Evolutionary conservation across 2,797 vertebrate species (phyloP), one percentile per base, ranked within the genome.

Genomic region (Ctenochaetus hawaiiensis): DNA sequence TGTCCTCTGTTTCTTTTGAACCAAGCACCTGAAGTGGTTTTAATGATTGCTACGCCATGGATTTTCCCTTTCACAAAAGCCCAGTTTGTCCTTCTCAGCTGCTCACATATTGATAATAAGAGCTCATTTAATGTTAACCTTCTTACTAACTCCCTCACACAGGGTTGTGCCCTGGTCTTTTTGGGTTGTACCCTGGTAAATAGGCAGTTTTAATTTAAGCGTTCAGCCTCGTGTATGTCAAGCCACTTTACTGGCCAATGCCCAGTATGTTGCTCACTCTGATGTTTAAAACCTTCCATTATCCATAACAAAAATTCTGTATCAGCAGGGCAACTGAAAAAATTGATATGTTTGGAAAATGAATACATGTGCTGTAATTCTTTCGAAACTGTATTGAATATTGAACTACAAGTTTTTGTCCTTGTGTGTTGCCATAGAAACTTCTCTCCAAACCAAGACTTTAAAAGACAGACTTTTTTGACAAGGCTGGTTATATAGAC

Each of bases 81-180:
- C 43, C 39, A 14, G 68, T 88, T 86, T 82, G 85, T 87, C 90
- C 75, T 80, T 68, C 76, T 68, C 60, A 75, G 81, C 80, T 65
- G 63, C 75, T 75, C 70, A 57, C 62, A 73, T 37, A 37, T 65
- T 77, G 74, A 89, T 84, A 86, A 60, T 81, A 77, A 59, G 71
- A 84, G 62, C 77, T 85, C 58, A 75, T 83, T 41, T 80, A 82
- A 87, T 78, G 67, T 82, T 78, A 87, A 86, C 54, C 63, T 62
- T 52, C 54, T 45, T 59, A 62, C 51, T 20, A 44, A 39, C 20
- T 49, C 60, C 78, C 59, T 52, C 60, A 6, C 23, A 41, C 30
- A 59, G 26, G 9, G 18, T 47, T 43, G 10, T 37, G 34, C 39
- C 20, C 41, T 45, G 30, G 43, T 80, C 30, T 34, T 6, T 34